phyloP scores from a whole-genome alignment of 2,888 invertebrate species.

The Pterostichus niger region DNA sequence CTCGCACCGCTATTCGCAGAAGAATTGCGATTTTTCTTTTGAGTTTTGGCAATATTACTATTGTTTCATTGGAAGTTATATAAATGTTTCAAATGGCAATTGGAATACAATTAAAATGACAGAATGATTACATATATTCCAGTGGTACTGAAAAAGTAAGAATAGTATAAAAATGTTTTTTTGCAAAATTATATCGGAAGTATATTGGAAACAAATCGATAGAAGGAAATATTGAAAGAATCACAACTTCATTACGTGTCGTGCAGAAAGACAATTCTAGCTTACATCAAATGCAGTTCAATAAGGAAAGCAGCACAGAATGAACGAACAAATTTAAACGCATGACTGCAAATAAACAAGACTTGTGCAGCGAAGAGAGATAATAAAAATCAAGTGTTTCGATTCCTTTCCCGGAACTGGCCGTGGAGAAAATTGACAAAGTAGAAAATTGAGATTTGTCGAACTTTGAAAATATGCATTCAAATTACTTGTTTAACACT shows the following conservation, averaged over 20 bases:
- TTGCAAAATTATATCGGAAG: background rate
- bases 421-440: background rate
- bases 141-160: too few species aligned
- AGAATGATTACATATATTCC: too few species aligned
- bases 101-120: too few species aligned
- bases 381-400: slow-evolving; percentile 24
- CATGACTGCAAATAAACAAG: slow-evolving; percentile 38
- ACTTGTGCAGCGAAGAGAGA: background rate
- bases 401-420: background rate
- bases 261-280: slow-evolving; percentile 37
- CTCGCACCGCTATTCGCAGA: too few species aligned
- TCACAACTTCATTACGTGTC: slow-evolving; percentile 1
- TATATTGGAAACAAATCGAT: slow-evolving; percentile 18
- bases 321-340: slow-evolving; percentile 11
- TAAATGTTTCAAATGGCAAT: too few species aligned
- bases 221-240: slow-evolving; percentile 31
- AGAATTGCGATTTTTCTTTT: too few species aligned
- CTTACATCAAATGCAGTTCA: slow-evolving; percentile 20
- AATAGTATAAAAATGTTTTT: too few species aligned
- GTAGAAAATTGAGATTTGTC: background rate
- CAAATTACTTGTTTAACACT: background rate
- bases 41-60: too few species aligned
- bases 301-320: slow-evolving; percentile 12
- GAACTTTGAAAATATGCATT: background rate
- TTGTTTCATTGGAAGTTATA: too few species aligned